Evolutionary conservation across 2,797 vertebrate species (phyloP).

Genomic region (Pyrocephalus nanus): DNA sequence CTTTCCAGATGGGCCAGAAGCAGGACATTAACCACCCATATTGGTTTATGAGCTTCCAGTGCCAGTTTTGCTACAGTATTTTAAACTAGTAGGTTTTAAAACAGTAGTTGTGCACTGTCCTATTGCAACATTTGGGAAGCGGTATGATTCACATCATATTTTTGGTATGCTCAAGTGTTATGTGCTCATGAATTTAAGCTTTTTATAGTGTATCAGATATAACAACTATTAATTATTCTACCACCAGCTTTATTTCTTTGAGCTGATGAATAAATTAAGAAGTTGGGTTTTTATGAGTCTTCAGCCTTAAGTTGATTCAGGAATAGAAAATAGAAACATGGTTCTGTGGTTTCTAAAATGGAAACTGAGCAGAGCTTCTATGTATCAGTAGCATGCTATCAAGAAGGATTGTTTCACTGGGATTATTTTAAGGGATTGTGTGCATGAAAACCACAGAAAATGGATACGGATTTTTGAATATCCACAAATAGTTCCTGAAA

Average conservation of each 20-base stretch:
- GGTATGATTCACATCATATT: conserved; percentile 8
- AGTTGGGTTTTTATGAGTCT: conserved; percentile 48
- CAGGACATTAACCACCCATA: background rate
- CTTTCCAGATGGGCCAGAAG: background rate
- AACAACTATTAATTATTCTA: conserved; percentile 70
- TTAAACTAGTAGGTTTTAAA: background rate
- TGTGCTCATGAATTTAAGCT: conserved; percentile 39
- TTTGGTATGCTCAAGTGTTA: conserved; percentile 38
- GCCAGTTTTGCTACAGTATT: background rate
- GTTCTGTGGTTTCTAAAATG: background rate
- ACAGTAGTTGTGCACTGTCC: background rate
- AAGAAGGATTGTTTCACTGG: background rate
- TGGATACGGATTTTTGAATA: background rate
- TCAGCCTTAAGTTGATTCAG: conserved; percentile 25
- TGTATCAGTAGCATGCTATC: background rate
- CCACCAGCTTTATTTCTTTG: conserved; percentile 40
- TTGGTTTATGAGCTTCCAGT: background rate
- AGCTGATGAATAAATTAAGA: conserved; percentile 67
- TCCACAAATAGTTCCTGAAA: background rate
- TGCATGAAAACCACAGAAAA: background rate
- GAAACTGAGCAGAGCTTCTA: background rate
- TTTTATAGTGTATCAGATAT: conserved; percentile 52
- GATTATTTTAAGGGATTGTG: background rate
- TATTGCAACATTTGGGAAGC: background rate
- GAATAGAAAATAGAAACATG: background rate